Base-by-base conservation (phyloP, 2,113 vertebrate genomes). In the Tichodroma muraria region DNA sequence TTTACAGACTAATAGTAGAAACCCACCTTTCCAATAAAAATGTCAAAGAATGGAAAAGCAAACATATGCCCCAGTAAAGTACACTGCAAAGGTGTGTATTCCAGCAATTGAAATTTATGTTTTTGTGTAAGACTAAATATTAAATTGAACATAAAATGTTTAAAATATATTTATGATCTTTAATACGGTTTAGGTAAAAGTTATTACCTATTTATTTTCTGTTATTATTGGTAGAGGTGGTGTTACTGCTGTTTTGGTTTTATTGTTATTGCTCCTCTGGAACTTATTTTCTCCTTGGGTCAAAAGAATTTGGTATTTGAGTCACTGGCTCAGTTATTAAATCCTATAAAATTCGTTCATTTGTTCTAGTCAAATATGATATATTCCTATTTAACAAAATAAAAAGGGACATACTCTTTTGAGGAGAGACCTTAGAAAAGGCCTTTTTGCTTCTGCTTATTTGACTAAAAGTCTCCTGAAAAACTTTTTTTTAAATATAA, bases 11-110 rank as follows among this genome's bases (percentile, higher is more conserved):
- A 90, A 91, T 38, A 86, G 76, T 33, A 90, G 80, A 88, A 94
- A 86, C 23, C 28, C 23, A 64, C 56, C 22, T 60, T 93, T 90
- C 64, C 76, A 94, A 95, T 95, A 95, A 95, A 97, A 96, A 86
- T 35, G 52, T 90, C 88, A 86, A 35, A n/a, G 53, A 80, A 44
- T 52, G 17, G 76, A 60, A 93, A 93, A 93, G 64, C 38, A 95
- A 95, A 66, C 37, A 49, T 75, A 83, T 61, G 44, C 44, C 52
- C 23, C 23, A 21, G 16, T 78, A 85, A 85, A 85, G 38, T 33
- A 71, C 57, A 71, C 59, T 65, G 40, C 28, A 78, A 60, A 87
- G 40, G 59, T 94, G 47, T 57, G 25, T 77, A 52, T 56, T 75
- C 33, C 71, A 93, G 60, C 22, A 85, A 83, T 5, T n/a, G 12